Evolutionary conservation across 2,888 invertebrate species (phyloP).

Genomic region (Stenodera caucasica): DNA sequence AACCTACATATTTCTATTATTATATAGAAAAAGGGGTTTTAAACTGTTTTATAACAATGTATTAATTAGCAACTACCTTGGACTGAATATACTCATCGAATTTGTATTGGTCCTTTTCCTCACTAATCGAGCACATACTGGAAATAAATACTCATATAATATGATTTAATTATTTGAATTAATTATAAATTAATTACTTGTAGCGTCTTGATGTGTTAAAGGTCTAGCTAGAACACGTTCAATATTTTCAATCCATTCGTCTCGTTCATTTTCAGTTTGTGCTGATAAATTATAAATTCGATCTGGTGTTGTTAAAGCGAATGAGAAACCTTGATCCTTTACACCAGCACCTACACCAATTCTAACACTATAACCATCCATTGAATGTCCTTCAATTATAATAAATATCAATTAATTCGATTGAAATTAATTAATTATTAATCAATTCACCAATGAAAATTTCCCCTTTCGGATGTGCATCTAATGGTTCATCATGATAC

Average conservation of each 20-base stretch:
- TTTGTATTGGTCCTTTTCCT: slow-evolving; percentile 73
- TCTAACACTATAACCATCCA: slow-evolving; percentile 75
- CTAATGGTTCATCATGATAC: slow-evolving; percentile 87
- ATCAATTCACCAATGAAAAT: slow-evolving; percentile 72
- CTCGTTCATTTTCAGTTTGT: slow-evolving; percentile 73
- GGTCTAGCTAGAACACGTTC: slow-evolving; percentile 74
- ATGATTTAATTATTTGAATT: background rate
- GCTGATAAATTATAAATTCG: slow-evolving; percentile 77
- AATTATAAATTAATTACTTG: slow-evolving; percentile 59
- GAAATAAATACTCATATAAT: slow-evolving; percentile 45
- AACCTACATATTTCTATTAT: too few relatives aligned
- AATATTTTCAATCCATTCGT: slow-evolving; percentile 78
- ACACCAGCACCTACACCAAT: slow-evolving; percentile 69
- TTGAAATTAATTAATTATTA: too few relatives aligned
- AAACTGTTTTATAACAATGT: too few relatives aligned
- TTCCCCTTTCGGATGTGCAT: slow-evolving; percentile 89
- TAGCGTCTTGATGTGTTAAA: slow-evolving; percentile 76
- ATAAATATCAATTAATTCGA: too few relatives aligned
- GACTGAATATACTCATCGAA: slow-evolving; percentile 75
- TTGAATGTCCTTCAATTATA: slow-evolving; percentile 71
- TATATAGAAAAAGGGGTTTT: too few relatives aligned
- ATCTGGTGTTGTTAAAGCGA: slow-evolving; percentile 81
- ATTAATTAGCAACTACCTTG: slow-evolving; percentile 61
- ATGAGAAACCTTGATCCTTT: slow-evolving; percentile 77
- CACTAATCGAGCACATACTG: slow-evolving; percentile 72